phyloP scores from a whole-genome alignment of 2,888 invertebrate genomes.

The Nasonia oneida region DNA sequence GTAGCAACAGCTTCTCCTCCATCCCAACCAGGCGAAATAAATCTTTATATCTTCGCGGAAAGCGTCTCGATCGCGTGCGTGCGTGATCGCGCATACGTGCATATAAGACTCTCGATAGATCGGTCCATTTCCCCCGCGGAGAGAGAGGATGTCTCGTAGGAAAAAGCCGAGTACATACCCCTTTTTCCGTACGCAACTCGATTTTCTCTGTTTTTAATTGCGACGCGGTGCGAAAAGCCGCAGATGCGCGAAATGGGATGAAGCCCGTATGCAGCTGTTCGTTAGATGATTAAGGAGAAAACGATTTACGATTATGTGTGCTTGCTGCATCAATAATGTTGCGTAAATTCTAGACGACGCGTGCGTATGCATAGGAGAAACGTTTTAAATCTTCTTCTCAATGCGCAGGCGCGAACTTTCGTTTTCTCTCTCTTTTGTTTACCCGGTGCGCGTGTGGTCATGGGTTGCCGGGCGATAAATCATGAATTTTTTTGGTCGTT shows the following conservation, averaged over 20 bases:
- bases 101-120: not conserved
- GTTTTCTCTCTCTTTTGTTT: conserved; percentile 27
- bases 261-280: not conserved
- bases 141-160: too few relatives aligned
- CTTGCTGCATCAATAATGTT: conserved; percentile 53
- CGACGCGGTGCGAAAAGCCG: not conserved
- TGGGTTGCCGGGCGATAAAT: conserved; percentile 5
- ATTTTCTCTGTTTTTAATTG: not conserved
- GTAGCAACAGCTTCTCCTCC: not conserved
- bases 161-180: not conserved
- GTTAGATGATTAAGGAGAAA: conserved; percentile 18
- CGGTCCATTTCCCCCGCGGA: not conserved
- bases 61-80: conserved; percentile 16
- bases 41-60: conserved; percentile 43
- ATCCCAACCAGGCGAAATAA: conserved; percentile 8
- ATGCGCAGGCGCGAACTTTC: conserved; percentile 18
- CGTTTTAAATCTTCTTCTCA: conserved; percentile 18
- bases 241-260: not conserved
- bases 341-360: conserved; percentile 37
- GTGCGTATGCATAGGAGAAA: not conserved
- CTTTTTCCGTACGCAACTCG: not conserved
- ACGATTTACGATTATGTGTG: conserved; percentile 23
- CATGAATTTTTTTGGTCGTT: conserved; percentile 1
- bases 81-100: not conserved
- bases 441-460: not conserved